These are phyloP conservation scores for Acrocephalus kingi DNA, from an alignment of 2,113 vertebrate species.

Conservation along the genomic window DNA sequence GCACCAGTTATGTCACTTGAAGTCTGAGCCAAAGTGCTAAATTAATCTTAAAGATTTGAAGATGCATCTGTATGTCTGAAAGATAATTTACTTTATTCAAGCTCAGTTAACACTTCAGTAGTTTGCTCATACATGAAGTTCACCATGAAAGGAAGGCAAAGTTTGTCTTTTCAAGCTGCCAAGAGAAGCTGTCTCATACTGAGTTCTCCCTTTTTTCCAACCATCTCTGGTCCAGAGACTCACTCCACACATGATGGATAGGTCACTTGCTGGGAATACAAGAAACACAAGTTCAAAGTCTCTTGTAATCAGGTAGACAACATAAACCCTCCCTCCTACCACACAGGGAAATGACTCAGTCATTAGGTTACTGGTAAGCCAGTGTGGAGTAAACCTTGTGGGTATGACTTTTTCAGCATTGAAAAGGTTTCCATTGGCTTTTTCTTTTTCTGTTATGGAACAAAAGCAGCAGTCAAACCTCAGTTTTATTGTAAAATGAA, in stretches of 20 bases:
- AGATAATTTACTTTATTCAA: background rate
- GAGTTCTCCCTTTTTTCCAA: background rate
- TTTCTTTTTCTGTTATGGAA: background rate
- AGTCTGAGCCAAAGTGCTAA: background rate
- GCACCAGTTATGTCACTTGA: background rate
- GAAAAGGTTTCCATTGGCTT: background rate
- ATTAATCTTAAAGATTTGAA: background rate
- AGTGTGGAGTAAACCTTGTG: background rate
- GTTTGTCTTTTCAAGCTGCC: background rate
- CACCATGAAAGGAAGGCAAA: background rate
- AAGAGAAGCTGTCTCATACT: background rate
- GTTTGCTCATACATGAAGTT: background rate
- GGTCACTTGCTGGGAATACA: background rate
- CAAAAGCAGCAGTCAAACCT: constrained; percentile 4
- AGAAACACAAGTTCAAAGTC: background rate
- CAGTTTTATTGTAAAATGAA: background rate
- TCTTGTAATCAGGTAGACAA: background rate
- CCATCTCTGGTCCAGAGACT: background rate
- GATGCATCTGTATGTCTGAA: background rate
- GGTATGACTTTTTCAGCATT: background rate
- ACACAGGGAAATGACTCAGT: constrained; percentile 6
- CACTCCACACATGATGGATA: background rate
- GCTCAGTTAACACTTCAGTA: background rate
- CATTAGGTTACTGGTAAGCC: background rate
- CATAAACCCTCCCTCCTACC: background rate